phyloP scores from a whole-genome alignment of 2,113 vertebrate genomes.

The Charadrius vociferus region DNA sequence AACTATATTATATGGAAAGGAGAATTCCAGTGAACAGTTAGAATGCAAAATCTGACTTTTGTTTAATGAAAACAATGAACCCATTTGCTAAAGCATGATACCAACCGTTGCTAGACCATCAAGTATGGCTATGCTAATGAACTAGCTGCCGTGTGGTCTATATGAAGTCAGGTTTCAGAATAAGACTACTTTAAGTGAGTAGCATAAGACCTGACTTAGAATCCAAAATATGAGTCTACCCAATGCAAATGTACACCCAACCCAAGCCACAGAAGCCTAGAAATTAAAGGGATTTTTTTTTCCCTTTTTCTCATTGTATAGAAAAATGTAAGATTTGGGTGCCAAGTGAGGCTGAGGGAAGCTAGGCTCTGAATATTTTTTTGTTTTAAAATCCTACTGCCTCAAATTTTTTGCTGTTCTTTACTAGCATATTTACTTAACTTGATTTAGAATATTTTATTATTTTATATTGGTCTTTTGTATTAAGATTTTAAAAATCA shows the following conservation, averaged over 20 bases:
- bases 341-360: not conserved
- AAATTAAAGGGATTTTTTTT: not conserved
- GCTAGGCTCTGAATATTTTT: not conserved
- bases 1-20: not conserved
- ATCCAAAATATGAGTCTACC: not conserved
- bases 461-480: not conserved
- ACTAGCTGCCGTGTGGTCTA: rapidly evolving
- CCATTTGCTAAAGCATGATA: not conserved
- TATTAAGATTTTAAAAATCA: not conserved
- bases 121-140: not conserved
- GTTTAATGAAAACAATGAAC: not conserved
- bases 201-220: not conserved
- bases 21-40: not conserved
- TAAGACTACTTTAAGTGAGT: not conserved
- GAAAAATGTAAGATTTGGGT: not conserved
- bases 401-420: not conserved
- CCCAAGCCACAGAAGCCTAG: not conserved
- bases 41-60: not conserved
- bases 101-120: not conserved
- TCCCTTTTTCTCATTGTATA: not conserved
- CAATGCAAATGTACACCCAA: not conserved
- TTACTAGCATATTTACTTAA: not conserved
- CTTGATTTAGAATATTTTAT: not conserved
- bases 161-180: not conserved
- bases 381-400: not conserved